These are phyloP conservation scores for Dendropsophus ebraccatus DNA, from an alignment of 2,113 vertebrate species.

Conservation along the genomic window DNA sequence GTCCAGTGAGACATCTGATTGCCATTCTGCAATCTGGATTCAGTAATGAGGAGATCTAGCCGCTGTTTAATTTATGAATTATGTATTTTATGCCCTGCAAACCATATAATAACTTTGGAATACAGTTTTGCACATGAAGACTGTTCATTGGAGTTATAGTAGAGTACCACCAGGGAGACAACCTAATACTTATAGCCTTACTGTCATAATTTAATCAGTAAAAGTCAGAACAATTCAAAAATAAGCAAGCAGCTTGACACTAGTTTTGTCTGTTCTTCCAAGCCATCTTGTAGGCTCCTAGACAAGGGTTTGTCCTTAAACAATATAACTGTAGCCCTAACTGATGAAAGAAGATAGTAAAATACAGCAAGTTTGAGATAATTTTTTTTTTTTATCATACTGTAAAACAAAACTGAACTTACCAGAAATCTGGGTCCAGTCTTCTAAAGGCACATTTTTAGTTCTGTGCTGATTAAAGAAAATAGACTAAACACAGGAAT, in stretches of 20 bases:
- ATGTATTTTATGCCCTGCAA: constrained; percentile 24
- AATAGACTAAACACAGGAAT: too few relatives aligned
- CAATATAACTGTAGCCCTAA: too few relatives aligned
- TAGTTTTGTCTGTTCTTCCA: not conserved
- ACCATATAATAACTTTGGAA: constrained; percentile 19
- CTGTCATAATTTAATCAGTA: constrained; percentile 14
- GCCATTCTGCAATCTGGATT: constrained; percentile 34
- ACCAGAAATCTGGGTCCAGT: too few relatives aligned
- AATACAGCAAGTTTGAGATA: too few relatives aligned
- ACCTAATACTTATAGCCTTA: not conserved
- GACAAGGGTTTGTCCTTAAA: too few relatives aligned
- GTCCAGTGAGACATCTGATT: constrained; percentile 32
- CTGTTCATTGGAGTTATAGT: not conserved
- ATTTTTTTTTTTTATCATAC: too few relatives aligned
- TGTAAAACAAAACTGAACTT: too few relatives aligned
- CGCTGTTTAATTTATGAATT: constrained; percentile 32
- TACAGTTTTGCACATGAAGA: not conserved
- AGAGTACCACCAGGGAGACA: not conserved
- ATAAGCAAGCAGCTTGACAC: not conserved
- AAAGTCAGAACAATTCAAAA: not conserved
- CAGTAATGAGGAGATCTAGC: constrained; percentile 24
- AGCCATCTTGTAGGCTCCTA: too few relatives aligned
- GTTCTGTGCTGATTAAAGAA: too few relatives aligned
- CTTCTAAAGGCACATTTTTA: too few relatives aligned
- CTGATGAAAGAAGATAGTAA: too few relatives aligned